Base-by-base conservation (phyloP, 2,113 vertebrate genomes). In the Gracilinanus agilis region DNA sequence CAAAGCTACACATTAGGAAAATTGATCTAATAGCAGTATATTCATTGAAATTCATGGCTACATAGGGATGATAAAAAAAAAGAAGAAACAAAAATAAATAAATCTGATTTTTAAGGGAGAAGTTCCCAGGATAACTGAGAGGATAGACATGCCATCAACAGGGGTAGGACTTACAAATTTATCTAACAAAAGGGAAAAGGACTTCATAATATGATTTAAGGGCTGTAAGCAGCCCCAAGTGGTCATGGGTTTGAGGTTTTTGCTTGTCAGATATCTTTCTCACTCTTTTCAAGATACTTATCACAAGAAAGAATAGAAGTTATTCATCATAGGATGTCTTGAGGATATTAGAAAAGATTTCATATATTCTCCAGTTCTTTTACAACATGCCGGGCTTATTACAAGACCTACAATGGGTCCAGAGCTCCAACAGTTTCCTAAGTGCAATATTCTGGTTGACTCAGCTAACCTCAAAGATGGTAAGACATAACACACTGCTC, bases 401-500 rank as follows among this genome's bases (percentile, higher is more conserved):
- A 10, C 54, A 96, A 58, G 55, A 49, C 44, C 96, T 94, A 75
- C 54, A 53, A 29, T 13, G 25, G 88, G 25, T 49, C 49, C 27
- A 92, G 89, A 67, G 89, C 0, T 24, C 9, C 24, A 92, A 44
- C 53, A 90, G 21, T 92, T 96, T 90, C 54, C 88, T 91, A 89
- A 93, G 53, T 83, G 55, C 12, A 91, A 29, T 49, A 27, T n/a
- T 96, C 55, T 96, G 25, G 40, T 54, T 56, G 53, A 93, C 44
- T 9, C 83, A 54, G 0, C 8, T 25, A 91, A 0, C 89, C 91
- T 91, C 90, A 91, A 49, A 89, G 27, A 92, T 95, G 92, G 49
- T 96, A 67, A 95, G 96, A 40, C 25, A 83, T 9, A n/a, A 23
- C 24, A 53, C 21, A 24, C 9, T 89, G 44, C 55, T 95, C 96